Evolutionary conservation across 2,797 vertebrate genomes (phyloP), one percentile per base, ranked within the genome.

Genomic region (Nannoperca australis): DNA sequence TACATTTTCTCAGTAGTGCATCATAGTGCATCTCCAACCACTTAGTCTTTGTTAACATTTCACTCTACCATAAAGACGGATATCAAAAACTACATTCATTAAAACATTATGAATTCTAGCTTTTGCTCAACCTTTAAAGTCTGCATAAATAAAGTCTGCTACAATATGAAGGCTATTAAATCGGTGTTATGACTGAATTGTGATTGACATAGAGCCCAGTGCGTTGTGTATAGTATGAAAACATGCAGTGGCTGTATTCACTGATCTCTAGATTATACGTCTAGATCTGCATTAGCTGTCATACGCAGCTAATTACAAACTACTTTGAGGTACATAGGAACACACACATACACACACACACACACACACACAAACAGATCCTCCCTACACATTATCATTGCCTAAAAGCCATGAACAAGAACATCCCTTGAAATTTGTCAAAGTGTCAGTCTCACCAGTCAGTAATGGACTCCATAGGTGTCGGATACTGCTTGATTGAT

Each of bases 401-500:
- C 38, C 60, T 76, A 13, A 83, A 82, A 78, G 69, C 70, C 53
- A 65, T 3, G 53, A 76, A 82, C 70, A 77, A 73, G 74, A 82
- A 78, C 64, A 70, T 71, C 65, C 63, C n/a, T 72, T 77, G 40
- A 72, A 56, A 88, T 82, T 51, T 77, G 79, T 84, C 73, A 73
- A 71, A 66, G 76, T 88, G 76, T 89, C 86, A 73, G 53, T 87
- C 76, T 63, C 12, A 20, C 65, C 63, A 77, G 75, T 70, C 72
- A 68, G 77, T 89, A 87, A 86, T 85, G 84, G 81, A 85, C 85
- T 79, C 15, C 22, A 20, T 59, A 63, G 67, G 64, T 73, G 82
- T 86, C 54, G 15, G 63, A 76, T 56, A 14, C 58, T 50, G 56
- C 32, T 38, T 88, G 77, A 88, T 84, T 70, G 70, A 86, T 85